A percentile compares a stretch with the other conserved stretches of the same genome.
These are phyloP conservation scores for Phainopepla nitens DNA, from an alignment of 2,113 vertebrate genomes.

Conservation along the genomic window DNA sequence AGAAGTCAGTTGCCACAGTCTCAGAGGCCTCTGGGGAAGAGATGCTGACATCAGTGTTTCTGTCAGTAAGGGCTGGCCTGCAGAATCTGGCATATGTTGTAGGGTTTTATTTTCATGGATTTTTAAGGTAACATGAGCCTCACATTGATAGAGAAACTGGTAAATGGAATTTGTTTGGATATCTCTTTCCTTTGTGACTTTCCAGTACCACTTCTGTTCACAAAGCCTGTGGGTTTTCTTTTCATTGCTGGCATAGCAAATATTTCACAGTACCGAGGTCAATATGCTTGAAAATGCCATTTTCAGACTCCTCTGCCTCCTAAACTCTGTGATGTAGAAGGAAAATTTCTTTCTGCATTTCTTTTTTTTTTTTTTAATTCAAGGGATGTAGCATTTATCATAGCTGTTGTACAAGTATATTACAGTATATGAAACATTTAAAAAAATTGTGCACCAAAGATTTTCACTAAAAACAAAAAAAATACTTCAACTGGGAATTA, in stretches of 20 bases:
- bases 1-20: not conserved
- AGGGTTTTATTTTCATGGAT: not conserved
- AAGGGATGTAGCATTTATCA: not conserved
- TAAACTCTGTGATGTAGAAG: not conserved
- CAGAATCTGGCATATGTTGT: not conserved
- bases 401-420: not conserved
- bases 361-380: not conserved
- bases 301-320: not conserved
- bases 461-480: not conserved
- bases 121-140: not conserved
- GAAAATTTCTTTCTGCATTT: not conserved
- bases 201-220: not conserved
- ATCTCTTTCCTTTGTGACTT: not conserved
- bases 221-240: not conserved
- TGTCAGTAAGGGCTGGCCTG: not conserved
- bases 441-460: not conserved
- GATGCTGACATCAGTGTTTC: not conserved
- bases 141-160: not conserved
- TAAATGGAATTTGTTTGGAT: not conserved
- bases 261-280: not conserved
- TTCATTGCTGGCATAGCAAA: not conserved
- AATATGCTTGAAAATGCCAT: not conserved
- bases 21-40: not conserved
- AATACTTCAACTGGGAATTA: not conserved
- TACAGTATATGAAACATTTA: not conserved